Percentiles rank a stretch among this genome's conserved stretches.
Conservation (phyloP, 2,888 invertebrate genomes). For the Eutolmus rufibarbis region DNA sequence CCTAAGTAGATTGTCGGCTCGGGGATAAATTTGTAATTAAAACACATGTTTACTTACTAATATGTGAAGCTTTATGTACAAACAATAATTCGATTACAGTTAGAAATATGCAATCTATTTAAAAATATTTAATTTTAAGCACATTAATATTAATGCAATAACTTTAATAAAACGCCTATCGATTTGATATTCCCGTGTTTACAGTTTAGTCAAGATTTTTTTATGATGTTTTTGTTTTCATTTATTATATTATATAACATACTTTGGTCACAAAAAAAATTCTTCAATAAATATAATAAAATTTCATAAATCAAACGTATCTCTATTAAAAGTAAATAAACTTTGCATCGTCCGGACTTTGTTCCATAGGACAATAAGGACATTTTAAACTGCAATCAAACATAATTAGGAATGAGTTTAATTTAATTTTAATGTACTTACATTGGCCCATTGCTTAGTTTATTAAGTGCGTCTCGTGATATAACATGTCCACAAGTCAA, state of each 20-base stretch:
- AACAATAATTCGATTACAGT: background rate
- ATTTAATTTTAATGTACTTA: slow-evolving; percentile 63
- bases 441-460: slow-evolving; percentile 92
- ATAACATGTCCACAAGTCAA: slow-evolving; percentile 98
- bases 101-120: too few species aligned
- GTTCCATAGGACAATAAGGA: slow-evolving; percentile 98
- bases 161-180: background rate
- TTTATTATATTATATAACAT: background rate
- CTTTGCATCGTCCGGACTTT: slow-evolving; percentile 89
- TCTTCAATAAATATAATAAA: background rate
- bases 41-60: background rate
- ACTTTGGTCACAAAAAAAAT: background rate
- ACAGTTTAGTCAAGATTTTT: background rate
- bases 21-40: background rate
- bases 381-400: slow-evolving; percentile 86
- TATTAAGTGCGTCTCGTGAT: slow-evolving; percentile 94
- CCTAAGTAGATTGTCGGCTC: background rate
- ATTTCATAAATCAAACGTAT: background rate
- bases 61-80: background rate
- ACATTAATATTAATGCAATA: background rate
- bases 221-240: background rate
- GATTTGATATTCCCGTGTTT: background rate
- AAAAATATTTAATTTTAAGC: background rate
- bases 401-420: background rate
- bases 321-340: slow-evolving; percentile 84